Evolutionary conservation across 2,797 vertebrate species (phyloP).

Genomic region (Picus viridis): DNA sequence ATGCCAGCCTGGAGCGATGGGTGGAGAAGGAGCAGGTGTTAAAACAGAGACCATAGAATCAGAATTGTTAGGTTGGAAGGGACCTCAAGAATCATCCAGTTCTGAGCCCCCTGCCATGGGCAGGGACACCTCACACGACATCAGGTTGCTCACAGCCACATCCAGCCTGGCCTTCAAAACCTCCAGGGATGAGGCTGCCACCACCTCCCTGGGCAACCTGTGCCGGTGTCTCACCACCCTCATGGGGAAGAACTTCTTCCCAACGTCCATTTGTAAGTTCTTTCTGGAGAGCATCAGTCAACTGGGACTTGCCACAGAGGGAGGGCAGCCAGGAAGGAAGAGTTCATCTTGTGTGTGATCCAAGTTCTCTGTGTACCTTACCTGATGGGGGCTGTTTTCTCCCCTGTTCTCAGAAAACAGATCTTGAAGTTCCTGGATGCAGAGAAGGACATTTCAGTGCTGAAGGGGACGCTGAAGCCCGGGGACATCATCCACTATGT

Average conservation of each 20-base stretch:
- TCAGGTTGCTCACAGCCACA: too few species aligned
- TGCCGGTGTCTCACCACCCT: too few species aligned
- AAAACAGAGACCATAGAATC: not conserved
- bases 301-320: not conserved
- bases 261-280: not conserved
- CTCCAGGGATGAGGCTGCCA: too few species aligned
- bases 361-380: not conserved
- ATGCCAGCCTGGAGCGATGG: rapidly evolving
- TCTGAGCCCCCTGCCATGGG: too few species aligned
- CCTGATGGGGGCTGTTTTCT: not conserved
- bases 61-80: not conserved
- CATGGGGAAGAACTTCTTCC: too few species aligned
- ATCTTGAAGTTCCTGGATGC: conserved; percentile 94
- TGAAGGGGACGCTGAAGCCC: conserved; percentile 92
- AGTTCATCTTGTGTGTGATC: rapidly evolving
- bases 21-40: not conserved
- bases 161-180: too few species aligned
- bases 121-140: too few species aligned
- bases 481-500: conserved; percentile 95
- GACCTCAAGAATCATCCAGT: too few species aligned
- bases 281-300: not conserved
- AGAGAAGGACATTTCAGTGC: conserved; percentile 94
- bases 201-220: too few species aligned
- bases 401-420: conserved; percentile 84
- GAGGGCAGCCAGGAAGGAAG: not conserved